Base-by-base conservation (phyloP, 2,797 vertebrate species). In the Arctocebus calabarensis region DNA sequence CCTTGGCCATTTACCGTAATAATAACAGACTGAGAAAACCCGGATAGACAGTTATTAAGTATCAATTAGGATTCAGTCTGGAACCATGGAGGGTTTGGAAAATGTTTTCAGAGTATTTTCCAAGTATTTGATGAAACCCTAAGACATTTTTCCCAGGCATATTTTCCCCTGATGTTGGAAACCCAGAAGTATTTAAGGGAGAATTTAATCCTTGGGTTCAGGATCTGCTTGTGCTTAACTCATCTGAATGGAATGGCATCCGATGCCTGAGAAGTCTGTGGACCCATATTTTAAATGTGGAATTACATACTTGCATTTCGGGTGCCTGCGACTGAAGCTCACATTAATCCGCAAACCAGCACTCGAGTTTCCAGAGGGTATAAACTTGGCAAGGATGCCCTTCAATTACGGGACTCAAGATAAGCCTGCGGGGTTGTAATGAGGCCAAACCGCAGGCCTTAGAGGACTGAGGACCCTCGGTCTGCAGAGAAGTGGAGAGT, bases 101-200 rank as follows among this genome's bases (percentile, higher is more conserved):
- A 91, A 74, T 75, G 70, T 89, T 75, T 95, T 97, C 89, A 82
- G 89, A 91, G 82, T 95, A 64, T 84, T 95, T 95, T 93, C 97
- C 95, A 96, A 94, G 82, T 45, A 81, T 95, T 85, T 97, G 96
- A 97, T 81, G 96, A 96, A 96, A 94, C 93, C 96, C 77, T 94
- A 96, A 95, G 93, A 90, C 48, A 66, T 64, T 84, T 75, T 96
- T 97, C 94, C 89, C 86, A 94, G 89, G 94, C 90, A 59, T 78
- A 75, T 61, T 94, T 97, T 88, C 89, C 87, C 91, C 62, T 55
- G 32, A 88, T 88, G 91, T 37, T 95, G 57, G 52, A 91, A 96
- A 96, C 79, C 59, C 59, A 1, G 74, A 68, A 77, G 71, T 57
- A 85, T 88, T 96, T 88, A 85, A 88, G 20, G 82, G 66, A 78